Evolutionary conservation across 37 sponge, comb jelly and placozoan species (phyloP).

Genomic region (Tethya wilhelma): DNA sequence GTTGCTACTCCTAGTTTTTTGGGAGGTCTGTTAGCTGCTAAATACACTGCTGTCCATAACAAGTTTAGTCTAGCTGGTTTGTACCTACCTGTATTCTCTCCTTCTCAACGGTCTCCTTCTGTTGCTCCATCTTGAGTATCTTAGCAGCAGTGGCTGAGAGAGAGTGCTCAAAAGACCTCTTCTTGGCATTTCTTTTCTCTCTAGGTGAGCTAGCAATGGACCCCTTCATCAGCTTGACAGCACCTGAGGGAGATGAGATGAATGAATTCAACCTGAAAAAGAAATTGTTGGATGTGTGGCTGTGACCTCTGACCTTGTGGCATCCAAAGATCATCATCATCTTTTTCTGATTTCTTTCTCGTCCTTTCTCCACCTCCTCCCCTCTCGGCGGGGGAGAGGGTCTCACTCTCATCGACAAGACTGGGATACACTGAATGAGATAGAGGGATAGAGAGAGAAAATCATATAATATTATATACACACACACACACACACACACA

Average conservation of each 20-base stretch:
- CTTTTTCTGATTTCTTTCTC: background rate
- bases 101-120: background rate
- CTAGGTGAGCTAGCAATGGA: conserved; percentile 31
- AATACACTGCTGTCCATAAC: too few relatives aligned
- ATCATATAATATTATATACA: too few relatives aligned
- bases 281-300: background rate
- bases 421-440: conserved; percentile 28
- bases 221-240: conserved; percentile 32
- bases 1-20: too few relatives aligned
- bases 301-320: conserved; percentile 28
- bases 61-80: too few relatives aligned
- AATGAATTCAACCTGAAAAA: too few relatives aligned
- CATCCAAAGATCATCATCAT: conserved; percentile 54
- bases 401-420: conserved; percentile 15
- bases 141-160: conserved; percentile 38
- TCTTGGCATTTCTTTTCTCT: conserved; percentile 50
- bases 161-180: conserved; percentile 41
- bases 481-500: background rate
- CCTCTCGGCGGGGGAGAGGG: background rate
- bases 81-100: background rate
- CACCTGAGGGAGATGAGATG: conserved; percentile 7
- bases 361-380: background rate
- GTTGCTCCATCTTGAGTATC: conserved; percentile 28
- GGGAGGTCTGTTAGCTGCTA: too few relatives aligned
- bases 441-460: too few relatives aligned